Evolutionary conservation across 64 coral and sea anemone species (phyloP), one percentile per base, ranked within the genome.

Genomic region (Porites lutea): DNA sequence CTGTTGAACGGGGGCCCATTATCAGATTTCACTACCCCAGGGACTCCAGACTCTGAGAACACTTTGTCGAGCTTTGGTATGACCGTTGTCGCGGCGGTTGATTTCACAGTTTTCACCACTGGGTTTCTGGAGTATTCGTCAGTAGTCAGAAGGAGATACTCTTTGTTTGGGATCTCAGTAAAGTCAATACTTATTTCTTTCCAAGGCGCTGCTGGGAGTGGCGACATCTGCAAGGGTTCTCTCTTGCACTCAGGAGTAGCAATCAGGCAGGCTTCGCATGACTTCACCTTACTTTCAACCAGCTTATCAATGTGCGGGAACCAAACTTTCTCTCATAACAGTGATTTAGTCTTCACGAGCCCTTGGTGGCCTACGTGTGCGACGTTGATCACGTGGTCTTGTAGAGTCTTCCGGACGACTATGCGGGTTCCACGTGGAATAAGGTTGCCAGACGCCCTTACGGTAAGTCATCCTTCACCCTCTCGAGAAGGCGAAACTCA

Each of bases 271-370:
- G 73, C 88, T 48, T 47, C 22, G 20, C 90, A 92, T 13, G 90
- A 86, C 59, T 80, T 86, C 10, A 86, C 90, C 58, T 84, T 74
- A 66, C 22, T 86, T 72, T 84, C 90, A 19, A 71, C 77, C 46
- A 52, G 75, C 51, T 50, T 57, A 46, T 92, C 79, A 37, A 74
- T 85, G 68, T 69, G 37, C 10, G 89, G 78, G 52, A 82, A 81
- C 77, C 77, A 91, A 52, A 91, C 89, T 82, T 91, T 91, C 74
- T 82, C 77, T 6, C 78, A 61, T 18, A 82, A 71, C 10, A 90
- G 61, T 50, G 75, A 81, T 46, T 90, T 81, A 2, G 88, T 90
- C 59, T 82, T 90, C 59, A 81, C 77, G 8, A 90, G 53, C 4
- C 88, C 77, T 70, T 90, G 88, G 51, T 90, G 88, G 13, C 88